Evolutionary conservation across 2,113 vertebrate genomes (phyloP).

Genomic region (Stegastes partitus): DNA sequence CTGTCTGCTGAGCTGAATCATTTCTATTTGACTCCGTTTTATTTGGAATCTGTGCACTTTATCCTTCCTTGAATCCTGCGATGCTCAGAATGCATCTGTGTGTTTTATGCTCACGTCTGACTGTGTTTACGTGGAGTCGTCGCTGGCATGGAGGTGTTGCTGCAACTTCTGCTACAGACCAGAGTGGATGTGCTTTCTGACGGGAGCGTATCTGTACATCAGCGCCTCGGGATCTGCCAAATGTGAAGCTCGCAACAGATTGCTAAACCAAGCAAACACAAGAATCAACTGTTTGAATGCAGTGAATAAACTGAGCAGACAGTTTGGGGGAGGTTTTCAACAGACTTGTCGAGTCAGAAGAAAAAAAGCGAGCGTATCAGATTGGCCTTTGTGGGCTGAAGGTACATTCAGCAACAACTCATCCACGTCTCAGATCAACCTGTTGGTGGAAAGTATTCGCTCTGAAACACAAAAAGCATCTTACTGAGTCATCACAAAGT

Average conservation of each 20-base stretch:
- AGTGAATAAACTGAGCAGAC: not conserved
- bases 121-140: not conserved
- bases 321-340: not conserved
- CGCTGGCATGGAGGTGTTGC: not conserved
- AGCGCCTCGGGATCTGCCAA: not conserved
- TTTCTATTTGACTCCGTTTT: conserved; percentile 34
- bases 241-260: too few relatives aligned
- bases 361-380: too few relatives aligned
- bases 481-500: too few relatives aligned
- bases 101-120: conserved; percentile 10
- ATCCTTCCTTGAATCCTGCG: not conserved
- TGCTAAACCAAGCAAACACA: too few relatives aligned
- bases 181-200: not conserved
- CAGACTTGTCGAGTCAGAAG: too few relatives aligned
- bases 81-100: not conserved
- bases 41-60: conserved; percentile 3
- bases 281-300: too few relatives aligned
- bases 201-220: not conserved
- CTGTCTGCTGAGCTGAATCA: conserved; percentile 32
- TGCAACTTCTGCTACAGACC: not conserved
- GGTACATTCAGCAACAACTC: too few relatives aligned
- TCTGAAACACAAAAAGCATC: too few relatives aligned
- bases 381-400: too few relatives aligned
- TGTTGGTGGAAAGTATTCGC: too few relatives aligned
- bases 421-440: too few relatives aligned